phyloP scores from a whole-genome alignment of 2,113 vertebrate genomes.

The Falcunculus frontatus region DNA sequence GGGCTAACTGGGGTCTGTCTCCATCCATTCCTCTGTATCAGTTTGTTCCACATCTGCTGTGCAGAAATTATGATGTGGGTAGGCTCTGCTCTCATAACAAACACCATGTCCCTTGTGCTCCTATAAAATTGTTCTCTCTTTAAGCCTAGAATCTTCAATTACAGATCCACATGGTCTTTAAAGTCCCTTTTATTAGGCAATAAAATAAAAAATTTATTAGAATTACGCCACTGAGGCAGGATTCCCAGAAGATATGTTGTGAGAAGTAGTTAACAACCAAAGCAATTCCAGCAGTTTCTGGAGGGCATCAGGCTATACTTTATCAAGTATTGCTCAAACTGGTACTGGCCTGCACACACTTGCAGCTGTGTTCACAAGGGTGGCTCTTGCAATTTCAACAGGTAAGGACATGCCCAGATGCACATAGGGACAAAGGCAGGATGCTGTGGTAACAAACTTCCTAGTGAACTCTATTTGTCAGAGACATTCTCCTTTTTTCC shows the following conservation, averaged over 20 bases:
- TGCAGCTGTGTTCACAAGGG: not conserved
- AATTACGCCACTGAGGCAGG: not conserved
- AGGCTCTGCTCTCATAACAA: not conserved
- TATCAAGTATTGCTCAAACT: not conserved
- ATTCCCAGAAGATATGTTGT: not conserved
- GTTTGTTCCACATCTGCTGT: constrained; percentile 7
- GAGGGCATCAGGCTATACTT: not conserved
- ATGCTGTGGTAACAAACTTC: not conserved
- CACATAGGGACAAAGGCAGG: not conserved
- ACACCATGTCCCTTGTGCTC: not conserved
- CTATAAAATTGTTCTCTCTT: constrained; percentile 17
- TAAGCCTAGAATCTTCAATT: constrained; percentile 21
- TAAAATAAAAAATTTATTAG: constrained; percentile 53
- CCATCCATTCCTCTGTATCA: not conserved
- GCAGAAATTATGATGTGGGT: not conserved
- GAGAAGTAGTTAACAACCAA: constrained; percentile 9
- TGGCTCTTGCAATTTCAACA: not conserved
- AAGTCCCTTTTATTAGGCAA: constrained; percentile 49
- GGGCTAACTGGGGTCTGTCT: not conserved
- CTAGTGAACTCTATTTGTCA: not conserved
- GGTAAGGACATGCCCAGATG: not conserved
- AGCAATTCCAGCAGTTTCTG: not conserved
- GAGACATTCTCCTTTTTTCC: not conserved
- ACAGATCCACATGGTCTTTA: constrained; percentile 20
- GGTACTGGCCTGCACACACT: not conserved